Percentiles rank a stretch among this genome's conserved stretches.
Conservation (phyloP, 2,113 vertebrate genomes). For the Lampris megalopsis region DNA sequence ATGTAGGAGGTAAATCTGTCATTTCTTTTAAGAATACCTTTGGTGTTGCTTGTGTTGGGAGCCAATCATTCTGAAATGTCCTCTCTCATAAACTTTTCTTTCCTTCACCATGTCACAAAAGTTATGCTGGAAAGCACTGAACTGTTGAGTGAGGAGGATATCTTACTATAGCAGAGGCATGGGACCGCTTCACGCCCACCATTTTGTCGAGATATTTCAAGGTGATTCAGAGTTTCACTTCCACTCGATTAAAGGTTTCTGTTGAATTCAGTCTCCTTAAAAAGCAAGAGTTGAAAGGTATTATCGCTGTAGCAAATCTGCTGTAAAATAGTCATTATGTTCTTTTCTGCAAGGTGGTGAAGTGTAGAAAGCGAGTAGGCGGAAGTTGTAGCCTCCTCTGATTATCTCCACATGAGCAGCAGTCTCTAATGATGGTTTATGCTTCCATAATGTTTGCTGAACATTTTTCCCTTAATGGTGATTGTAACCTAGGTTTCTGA, state of each 20-base stretch:
- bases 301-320: constrained; percentile 64
- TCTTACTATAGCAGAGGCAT: constrained; percentile 21
- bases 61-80: background rate
- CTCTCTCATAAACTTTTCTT: background rate
- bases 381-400: constrained; percentile 64
- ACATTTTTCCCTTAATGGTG: constrained; percentile 52
- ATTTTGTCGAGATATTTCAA: constrained; percentile 46
- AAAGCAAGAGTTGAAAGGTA: constrained; percentile 51
- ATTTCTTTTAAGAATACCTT: too few relatives aligned
- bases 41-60: background rate
- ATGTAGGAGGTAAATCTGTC: background rate
- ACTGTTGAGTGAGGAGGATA: background rate
- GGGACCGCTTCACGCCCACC: constrained; percentile 22
- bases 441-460: constrained; percentile 60
- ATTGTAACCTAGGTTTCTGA: constrained; percentile 28
- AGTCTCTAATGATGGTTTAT: constrained; percentile 72
- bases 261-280: constrained; percentile 37
- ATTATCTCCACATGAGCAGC: constrained; percentile 77
- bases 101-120: background rate
- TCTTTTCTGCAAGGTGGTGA: constrained; percentile 62
- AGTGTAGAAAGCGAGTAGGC: constrained; percentile 60
- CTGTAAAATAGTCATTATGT: constrained; percentile 72
- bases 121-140: constrained; percentile 1
- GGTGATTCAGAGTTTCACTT: constrained; percentile 38
- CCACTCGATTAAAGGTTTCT: constrained; percentile 42